Evolutionary conservation across 2,888 invertebrate species (phyloP).

Genomic region (Melanophora roralis): DNA sequence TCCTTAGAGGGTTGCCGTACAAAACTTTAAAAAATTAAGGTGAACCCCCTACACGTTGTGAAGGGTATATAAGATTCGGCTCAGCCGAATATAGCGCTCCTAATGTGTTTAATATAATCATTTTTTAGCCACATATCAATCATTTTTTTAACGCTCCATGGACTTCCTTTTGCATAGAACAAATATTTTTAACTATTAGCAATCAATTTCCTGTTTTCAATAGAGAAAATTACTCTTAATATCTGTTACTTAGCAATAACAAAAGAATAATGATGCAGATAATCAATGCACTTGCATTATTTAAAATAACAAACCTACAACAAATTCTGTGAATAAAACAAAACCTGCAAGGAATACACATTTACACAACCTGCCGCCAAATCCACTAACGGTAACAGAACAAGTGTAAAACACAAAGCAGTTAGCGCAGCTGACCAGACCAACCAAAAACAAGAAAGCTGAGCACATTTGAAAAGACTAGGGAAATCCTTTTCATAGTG

Average conservation of each 20-base stretch:
- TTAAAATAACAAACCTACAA: no score
- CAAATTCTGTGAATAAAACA: not conserved
- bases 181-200: not conserved
- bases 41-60: no score
- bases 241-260: constrained; percentile 25
- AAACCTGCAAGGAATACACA: constrained; percentile 5
- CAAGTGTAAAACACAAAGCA: constrained; percentile 49
- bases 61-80: no score
- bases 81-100: no score
- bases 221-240: not conserved
- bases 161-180: constrained; percentile 34
- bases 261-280: constrained; percentile 36
- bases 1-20: no score
- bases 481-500: constrained; percentile 5
- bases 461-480: constrained; percentile 11
- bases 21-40: no score
- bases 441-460: constrained; percentile 25
- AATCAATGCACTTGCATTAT: no score
- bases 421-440: constrained; percentile 54
- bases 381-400: constrained; percentile 55
- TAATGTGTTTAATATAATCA: no score
- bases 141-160: not conserved
- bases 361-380: constrained; percentile 25
- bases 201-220: constrained; percentile 39
- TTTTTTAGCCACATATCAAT: no score